Evolutionary conservation across 2,113 vertebrate genomes (phyloP).

Genomic region (Callocephalon fimbriatum): DNA sequence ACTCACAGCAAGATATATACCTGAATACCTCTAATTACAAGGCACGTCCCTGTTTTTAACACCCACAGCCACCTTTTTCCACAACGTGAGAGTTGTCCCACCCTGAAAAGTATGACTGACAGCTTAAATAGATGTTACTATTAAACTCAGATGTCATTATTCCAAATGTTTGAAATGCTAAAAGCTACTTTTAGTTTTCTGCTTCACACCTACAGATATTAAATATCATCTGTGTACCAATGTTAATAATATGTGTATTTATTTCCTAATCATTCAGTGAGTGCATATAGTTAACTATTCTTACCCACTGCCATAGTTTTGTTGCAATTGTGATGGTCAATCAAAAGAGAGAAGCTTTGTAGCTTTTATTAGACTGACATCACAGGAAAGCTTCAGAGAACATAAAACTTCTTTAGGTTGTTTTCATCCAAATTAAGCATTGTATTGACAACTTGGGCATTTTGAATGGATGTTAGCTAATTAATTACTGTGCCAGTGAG

Average conservation of each 20-base stretch:
- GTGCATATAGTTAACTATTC: neutral
- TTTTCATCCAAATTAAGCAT: neutral
- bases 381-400: neutral
- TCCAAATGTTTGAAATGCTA: neutral
- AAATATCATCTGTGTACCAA: neutral
- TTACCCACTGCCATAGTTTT: neutral
- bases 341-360: neutral
- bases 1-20: conserved; percentile 7
- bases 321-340: neutral
- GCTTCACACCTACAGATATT: neutral
- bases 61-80: neutral
- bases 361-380: neutral
- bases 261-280: neutral
- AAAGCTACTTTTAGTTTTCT: neutral
- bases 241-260: neutral
- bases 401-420: neutral
- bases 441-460: neutral
- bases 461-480: neutral
- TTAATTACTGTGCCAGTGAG: neutral
- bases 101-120: neutral
- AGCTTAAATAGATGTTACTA: neutral
- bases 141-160: neutral
- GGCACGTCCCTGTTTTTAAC: neutral
- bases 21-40: conserved; percentile 36
- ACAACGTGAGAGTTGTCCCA: neutral